Evolutionary conservation across 2,888 invertebrate genomes (phyloP), one percentile per base, ranked within the genome.

Genomic region (Microchrysa polita): DNA sequence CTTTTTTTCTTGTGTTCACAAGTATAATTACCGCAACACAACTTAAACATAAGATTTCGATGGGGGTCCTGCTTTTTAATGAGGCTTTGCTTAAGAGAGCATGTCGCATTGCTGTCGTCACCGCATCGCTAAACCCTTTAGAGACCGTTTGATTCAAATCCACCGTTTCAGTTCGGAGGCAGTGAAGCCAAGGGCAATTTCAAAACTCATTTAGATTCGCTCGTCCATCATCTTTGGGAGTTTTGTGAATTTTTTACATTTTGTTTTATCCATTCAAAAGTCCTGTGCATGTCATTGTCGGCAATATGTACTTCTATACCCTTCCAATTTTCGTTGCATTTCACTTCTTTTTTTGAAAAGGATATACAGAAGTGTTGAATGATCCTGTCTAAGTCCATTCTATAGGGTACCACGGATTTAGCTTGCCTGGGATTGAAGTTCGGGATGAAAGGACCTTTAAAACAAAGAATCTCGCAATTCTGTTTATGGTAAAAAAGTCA

Each of bases 21-120:
- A 69, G 69, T 55, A 55, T 75, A 75, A 75, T 75, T 75, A 75
- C 73, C 61, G 27, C 69, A 69, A 67, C 63, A 53, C 69, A 73
- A 60, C 61, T 73, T 60, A 69, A 73, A 73, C 67, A 73, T 57
- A 67, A 67, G 63, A 74, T 75, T 73, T 73, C 74, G 67, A 63
- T 73, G 34, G 44, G 69, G 67, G n/a, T n/a, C n/a, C n/a, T 69
- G 34, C 73, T 55, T 55, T 34, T 55, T 69, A 69, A 69, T 69
- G 69, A 69, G 44, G 65, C 44, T 55, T n/a, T 55, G 55, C 22
- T 40, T 40, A 40, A 55, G 55, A 55, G 55, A 69, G 69, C 65
- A n/a, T n/a, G 48, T 65, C 48, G 44, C 48, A 5, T 34, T 34
- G 44, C 16, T n/a, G n/a, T n/a, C 16, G 5, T 69, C 55, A 18